phyloP scores from a whole-genome alignment of 2,797 vertebrate species.

The Chrosomus eos region DNA sequence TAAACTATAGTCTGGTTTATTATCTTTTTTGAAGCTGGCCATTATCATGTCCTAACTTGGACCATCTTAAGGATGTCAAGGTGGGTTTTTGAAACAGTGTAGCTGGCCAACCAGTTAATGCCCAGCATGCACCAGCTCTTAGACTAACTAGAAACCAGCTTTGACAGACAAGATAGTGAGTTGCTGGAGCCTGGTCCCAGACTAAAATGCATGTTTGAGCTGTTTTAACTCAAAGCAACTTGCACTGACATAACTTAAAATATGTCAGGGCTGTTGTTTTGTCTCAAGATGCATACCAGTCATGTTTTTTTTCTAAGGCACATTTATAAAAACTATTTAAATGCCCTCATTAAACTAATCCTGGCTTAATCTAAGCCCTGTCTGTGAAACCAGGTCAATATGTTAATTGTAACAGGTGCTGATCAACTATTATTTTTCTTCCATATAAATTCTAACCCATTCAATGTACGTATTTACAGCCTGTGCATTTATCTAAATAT shows the following conservation, averaged over 20 bases:
- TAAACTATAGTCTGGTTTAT: neutral
- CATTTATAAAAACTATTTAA: neutral
- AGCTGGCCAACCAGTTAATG: neutral
- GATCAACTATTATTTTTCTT: neutral
- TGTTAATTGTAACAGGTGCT: constrained; percentile 16
- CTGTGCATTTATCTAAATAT: neutral
- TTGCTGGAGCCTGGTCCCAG: neutral
- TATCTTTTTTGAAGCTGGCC: neutral
- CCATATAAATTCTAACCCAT: neutral
- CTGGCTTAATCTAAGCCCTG: neutral
- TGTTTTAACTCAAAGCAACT: neutral
- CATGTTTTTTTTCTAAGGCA: neutral
- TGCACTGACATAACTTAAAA: neutral
- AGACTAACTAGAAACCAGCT: neutral
- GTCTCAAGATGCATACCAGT: neutral
- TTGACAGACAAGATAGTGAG: neutral
- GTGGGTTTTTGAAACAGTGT: neutral
- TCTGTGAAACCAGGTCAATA: neutral
- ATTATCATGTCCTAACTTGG: neutral
- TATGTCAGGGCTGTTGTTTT: neutral
- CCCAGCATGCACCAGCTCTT: neutral
- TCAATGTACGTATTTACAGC: neutral
- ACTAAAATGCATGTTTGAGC: neutral
- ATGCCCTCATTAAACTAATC: neutral
- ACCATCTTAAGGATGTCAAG: neutral